These are phyloP conservation scores for Hyposmocoma kahamanoa DNA, from an alignment of 1,140 invertebrate species.

Conservation along the genomic window DNA sequence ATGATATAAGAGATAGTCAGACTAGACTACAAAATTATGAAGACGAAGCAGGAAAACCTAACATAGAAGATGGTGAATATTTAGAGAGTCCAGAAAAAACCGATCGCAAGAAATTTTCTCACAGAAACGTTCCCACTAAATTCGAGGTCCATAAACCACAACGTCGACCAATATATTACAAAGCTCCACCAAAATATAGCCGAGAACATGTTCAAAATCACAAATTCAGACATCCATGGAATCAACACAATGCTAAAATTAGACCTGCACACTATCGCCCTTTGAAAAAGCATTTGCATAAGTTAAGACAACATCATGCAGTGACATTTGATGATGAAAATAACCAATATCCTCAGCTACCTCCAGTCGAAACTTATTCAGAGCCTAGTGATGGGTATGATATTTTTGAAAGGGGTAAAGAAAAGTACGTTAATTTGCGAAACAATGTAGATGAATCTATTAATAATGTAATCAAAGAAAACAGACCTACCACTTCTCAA, in stretches of 20 bases:
- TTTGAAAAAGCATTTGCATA: constrained; percentile 51
- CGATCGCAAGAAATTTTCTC: constrained; percentile 42
- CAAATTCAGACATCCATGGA: constrained; percentile 59
- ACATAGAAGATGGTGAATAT: constrained; percentile 46
- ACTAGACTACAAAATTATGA: constrained; percentile 54
- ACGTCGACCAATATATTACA: constrained; percentile 55
- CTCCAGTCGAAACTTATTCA: constrained; percentile 27
- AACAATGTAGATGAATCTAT: constrained; percentile 58
- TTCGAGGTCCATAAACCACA: constrained; percentile 60
- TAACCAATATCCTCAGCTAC: constrained; percentile 64
- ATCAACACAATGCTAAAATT: constrained; percentile 58
- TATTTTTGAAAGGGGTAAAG: constrained; percentile 63
- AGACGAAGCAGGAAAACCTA: constrained; percentile 39
- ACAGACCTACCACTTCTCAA: constrained; percentile 32
- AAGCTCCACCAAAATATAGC: constrained; percentile 23
- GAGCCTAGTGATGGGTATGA: constrained; percentile 59
- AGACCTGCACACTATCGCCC: constrained; percentile 58
- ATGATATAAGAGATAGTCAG: constrained; percentile 52
- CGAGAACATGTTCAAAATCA: constrained; percentile 48
- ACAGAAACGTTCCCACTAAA: constrained; percentile 46
- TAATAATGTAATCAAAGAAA: constrained; percentile 44
- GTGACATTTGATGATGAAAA: constrained; percentile 58
- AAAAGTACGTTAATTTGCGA: constrained; percentile 41
- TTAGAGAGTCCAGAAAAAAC: constrained; percentile 47
- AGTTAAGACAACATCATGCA: constrained; percentile 55